Base-by-base conservation (phyloP, 1,140 invertebrate genomes). In the Dinoponera quadriceps region DNA sequence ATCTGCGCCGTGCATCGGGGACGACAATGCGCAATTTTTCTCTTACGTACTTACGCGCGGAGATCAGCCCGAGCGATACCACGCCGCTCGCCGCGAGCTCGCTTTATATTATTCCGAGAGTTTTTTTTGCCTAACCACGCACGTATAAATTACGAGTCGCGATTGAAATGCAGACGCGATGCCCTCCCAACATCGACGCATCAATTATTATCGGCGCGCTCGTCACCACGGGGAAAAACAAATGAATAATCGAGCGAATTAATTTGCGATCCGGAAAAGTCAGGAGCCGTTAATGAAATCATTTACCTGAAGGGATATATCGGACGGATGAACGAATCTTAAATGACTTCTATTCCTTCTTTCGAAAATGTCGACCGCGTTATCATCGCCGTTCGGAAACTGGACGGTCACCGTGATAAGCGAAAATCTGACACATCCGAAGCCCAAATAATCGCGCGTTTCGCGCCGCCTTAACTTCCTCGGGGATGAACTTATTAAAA, bases 211-310 rank as follows among this genome's bases (percentile, higher is more conserved):
- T 2, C 22, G 25, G 1, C n/a, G 48, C 13, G 59, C 44, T 62
- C 49, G 9, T 33, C n/a, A 0, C 3, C 0, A 20, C 9, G 27
- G 0, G 25, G 27, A 9, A 77, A 55, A 66, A 2, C n/a, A 38
- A 77, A 25, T 33, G 3, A 54, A 63, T 29, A 13, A 72, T 25
- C 57, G 11, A 60, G 20, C 2, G 33, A 72, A 71, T 57, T 27
- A 49, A 49, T 75, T 75, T 0, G 13, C 60, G 13, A n/a, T 29
- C 18, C 48, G 5, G 33, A 0, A 27, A 77, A 74, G 1, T 3
- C 18, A 14, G 29, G 29, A 66, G 0, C 20, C 1, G 11, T 55
- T 20, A 1, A 49, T 27, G 49, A 11, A 74, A 60, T 44, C 3
- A 22, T 11, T n/a, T 9, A 18, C n/a, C 1, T 62, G 1, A 16